These are phyloP conservation scores for Silvanus unidentatus DNA, from an alignment of 2,888 invertebrate genomes.

Conservation along the genomic window DNA sequence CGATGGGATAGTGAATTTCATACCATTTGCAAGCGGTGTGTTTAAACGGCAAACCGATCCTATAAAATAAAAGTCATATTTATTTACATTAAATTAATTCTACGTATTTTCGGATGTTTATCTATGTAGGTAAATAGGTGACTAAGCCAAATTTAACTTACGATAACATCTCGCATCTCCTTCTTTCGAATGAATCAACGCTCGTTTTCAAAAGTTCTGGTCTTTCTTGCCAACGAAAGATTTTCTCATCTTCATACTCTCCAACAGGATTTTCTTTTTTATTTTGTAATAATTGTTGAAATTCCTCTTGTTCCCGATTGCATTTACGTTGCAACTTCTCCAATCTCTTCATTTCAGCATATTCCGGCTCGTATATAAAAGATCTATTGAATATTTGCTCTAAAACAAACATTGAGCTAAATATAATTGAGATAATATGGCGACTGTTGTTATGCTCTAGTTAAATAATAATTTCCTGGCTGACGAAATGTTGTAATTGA, in stretches of 20 bases:
- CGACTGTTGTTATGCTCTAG: background rate
- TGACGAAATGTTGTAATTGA: background rate
- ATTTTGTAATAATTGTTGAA: background rate
- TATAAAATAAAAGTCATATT: no score
- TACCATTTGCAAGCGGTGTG: constrained; percentile 56
- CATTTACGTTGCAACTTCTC: constrained; percentile 38
- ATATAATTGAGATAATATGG: background rate
- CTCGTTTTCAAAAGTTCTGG: constrained; percentile 41
- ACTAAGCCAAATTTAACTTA: constrained; percentile 15
- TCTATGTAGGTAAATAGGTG: no score
- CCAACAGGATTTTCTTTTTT: constrained; percentile 3
- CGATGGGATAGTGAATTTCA: constrained; percentile 51
- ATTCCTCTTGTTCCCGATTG: constrained; percentile 22
- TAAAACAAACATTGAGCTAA: constrained; percentile 17
- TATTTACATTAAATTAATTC: no score
- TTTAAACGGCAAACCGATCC: constrained; percentile 51
- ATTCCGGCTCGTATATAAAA: constrained; percentile 54
- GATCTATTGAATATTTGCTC: constrained; percentile 51
- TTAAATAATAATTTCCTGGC: constrained; percentile 32
- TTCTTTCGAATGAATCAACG: constrained; percentile 34
- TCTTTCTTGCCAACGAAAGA: constrained; percentile 47
- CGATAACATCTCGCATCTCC: constrained; percentile 37
- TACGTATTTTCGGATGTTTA: no score
- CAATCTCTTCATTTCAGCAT: constrained; percentile 46
- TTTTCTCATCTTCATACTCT: no score